phyloP scores from a whole-genome alignment of 2,888 invertebrate species.

The Psococerastis gibbosa region DNA sequence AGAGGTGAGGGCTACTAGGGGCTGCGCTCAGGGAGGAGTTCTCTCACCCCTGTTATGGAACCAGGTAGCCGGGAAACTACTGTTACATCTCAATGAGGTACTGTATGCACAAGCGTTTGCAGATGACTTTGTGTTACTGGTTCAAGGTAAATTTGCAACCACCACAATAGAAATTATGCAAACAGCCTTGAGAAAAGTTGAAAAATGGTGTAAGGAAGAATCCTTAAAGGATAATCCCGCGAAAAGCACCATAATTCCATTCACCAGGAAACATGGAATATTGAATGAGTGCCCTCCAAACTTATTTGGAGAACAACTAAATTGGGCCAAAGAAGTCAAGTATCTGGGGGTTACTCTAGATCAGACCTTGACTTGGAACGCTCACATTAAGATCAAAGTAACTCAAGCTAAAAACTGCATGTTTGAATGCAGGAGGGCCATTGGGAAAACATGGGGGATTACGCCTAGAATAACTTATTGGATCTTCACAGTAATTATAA shows the following conservation, averaged over 20 bases:
- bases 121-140: background rate
- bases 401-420: background rate
- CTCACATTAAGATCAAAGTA: background rate
- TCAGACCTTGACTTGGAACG: background rate
- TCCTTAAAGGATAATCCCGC: background rate
- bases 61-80: constrained; percentile 18
- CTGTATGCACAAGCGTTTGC: background rate
- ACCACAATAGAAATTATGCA: background rate
- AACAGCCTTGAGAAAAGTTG: background rate
- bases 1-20: too few relatives aligned
- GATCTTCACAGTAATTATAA: too few relatives aligned
- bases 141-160: background rate
- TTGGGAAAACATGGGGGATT: constrained; percentile 3
- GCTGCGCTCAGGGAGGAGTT: constrained; percentile 21
- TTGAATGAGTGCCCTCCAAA: background rate
- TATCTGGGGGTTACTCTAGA: constrained; percentile 3
- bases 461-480: background rate
- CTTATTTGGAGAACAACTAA: too few relatives aligned
- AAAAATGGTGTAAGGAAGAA: background rate
- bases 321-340: background rate
- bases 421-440: too few relatives aligned
- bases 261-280: background rate
- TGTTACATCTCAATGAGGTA: background rate
- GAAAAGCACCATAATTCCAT: background rate
- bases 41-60: constrained; percentile 21